Conservation (phyloP, 2,113 vertebrate species). For the Periophthalmus modestus region DNA sequence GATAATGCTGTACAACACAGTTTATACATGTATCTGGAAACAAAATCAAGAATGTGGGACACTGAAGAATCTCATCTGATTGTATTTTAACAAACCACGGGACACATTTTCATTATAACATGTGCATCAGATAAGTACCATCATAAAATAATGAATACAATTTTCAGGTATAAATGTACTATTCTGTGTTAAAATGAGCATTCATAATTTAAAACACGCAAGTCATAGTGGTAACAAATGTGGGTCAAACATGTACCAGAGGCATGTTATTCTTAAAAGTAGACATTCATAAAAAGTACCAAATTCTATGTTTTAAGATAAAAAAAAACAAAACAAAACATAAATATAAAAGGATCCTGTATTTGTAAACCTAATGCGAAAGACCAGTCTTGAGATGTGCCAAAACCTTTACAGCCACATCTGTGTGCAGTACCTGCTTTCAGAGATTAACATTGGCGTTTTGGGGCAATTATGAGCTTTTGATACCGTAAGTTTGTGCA, state of each 20-base stretch:
- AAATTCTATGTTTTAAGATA: conserved; percentile 8
- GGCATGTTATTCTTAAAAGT: not conserved
- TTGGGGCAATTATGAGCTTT: not conserved
- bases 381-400: not conserved
- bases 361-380: not conserved
- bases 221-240: not conserved
- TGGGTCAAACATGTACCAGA: not conserved
- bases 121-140: not conserved
- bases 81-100: not conserved
- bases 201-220: not conserved
- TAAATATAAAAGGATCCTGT: conserved; percentile 30
- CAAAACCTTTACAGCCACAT: too few relatives aligned
- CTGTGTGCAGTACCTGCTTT: too few relatives aligned
- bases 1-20: conserved; percentile 19
- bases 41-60: not conserved
- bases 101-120: not conserved
- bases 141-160: not conserved
- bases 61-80: not conserved
- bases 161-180: not conserved
- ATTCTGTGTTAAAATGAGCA: conserved; percentile 2
- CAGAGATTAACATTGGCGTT: too few relatives aligned
- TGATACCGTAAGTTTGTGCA: not conserved
- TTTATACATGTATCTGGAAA: not conserved
- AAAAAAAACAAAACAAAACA: conserved; percentile 13
- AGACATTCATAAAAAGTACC: conserved; percentile 9